These are phyloP conservation scores for Nemurella pictetii DNA, from an alignment of 2,888 invertebrate genomes.

Conservation along the genomic window DNA sequence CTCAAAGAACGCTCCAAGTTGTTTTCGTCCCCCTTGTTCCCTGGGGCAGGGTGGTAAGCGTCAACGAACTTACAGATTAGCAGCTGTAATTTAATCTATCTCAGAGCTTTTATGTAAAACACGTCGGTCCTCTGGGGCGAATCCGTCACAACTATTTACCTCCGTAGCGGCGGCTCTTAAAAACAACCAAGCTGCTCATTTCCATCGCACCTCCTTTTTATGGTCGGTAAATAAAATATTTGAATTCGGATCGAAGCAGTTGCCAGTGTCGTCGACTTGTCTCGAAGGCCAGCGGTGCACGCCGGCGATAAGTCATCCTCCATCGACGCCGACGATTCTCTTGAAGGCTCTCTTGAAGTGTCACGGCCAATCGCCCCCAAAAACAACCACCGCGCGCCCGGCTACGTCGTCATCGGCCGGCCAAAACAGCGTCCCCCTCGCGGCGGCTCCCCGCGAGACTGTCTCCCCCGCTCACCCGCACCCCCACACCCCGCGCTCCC, in stretches of 20 bases:
- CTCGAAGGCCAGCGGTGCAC: neutral
- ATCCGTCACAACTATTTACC: neutral
- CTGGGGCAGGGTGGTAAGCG: neutral
- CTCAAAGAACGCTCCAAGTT: neutral
- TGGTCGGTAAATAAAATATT: neutral
- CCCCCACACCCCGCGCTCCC: constrained; percentile 6
- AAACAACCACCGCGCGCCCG: neutral
- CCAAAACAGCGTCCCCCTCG: neutral
- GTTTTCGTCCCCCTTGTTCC: neutral
- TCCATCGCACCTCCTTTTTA: neutral
- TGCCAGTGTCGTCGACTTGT: neutral
- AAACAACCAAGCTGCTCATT: neutral
- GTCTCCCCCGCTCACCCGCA: neutral
- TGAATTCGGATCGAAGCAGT: neutral
- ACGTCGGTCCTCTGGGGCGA: neutral
- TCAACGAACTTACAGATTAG: neutral
- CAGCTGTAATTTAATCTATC: constrained; percentile 6
- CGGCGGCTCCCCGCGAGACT: neutral
- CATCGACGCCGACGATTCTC: neutral
- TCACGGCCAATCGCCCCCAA: neutral
- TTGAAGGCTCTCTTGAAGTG: neutral
- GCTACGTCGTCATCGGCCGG: neutral
- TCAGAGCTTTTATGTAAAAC: constrained; percentile 19
- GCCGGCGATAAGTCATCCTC: neutral
- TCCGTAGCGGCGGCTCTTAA: neutral